Evolutionary conservation across 2,797 vertebrate species (phyloP).

Genomic region (Netta rufina): DNA sequence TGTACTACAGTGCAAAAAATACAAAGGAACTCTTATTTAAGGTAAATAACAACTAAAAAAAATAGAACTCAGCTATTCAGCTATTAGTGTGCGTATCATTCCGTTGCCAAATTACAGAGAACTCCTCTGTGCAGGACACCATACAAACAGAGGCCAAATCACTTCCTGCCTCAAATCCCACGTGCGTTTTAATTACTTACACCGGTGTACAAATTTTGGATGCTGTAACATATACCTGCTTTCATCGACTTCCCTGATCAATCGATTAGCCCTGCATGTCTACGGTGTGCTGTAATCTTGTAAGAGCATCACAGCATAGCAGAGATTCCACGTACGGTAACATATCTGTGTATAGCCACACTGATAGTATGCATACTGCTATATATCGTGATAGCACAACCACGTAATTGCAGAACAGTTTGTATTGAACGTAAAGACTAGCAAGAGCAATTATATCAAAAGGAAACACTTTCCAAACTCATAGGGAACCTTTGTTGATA

Average conservation of each 20-base stretch:
- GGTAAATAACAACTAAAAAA: slow-evolving; percentile 71
- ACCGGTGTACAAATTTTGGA: background rate
- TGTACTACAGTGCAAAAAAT: slow-evolving; percentile 91
- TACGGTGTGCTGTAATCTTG: background rate
- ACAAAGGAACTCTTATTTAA: slow-evolving; percentile 91
- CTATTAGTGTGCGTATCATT: background rate
- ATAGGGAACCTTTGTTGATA: background rate
- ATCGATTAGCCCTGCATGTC: background rate
- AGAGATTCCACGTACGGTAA: background rate
- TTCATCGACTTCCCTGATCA: background rate
- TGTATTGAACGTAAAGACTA: background rate
- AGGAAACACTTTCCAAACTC: background rate
- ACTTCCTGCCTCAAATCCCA: background rate
- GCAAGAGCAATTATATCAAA: background rate
- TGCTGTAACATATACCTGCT: background rate
- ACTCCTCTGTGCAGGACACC: background rate
- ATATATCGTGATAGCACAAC: background rate
- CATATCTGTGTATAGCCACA: background rate
- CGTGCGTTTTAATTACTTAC: background rate
- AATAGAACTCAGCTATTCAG: background rate
- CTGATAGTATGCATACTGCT: background rate
- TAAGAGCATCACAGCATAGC: background rate
- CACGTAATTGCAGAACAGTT: background rate
- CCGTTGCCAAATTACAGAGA: background rate
- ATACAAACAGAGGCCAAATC: background rate